Evolutionary conservation across 1,140 invertebrate genomes (phyloP), one percentile per base, ranked within the genome.

Genomic region (Drosophila tsacasi): DNA sequence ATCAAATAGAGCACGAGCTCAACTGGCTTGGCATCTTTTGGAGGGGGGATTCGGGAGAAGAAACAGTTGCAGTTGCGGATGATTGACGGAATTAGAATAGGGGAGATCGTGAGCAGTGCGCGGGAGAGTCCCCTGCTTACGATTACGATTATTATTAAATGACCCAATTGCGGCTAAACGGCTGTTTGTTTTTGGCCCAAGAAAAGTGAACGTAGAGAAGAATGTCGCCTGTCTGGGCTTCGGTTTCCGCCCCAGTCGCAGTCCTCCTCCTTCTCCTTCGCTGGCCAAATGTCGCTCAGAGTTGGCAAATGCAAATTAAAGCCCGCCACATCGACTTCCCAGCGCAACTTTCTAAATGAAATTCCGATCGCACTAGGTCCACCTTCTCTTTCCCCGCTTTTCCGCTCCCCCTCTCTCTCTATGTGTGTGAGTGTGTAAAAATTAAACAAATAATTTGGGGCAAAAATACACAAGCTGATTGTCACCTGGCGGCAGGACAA

Each of bases 61-160:
- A 73, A 50, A 65, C 84, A 75, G 85, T 90, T 90, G 85, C 85
- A 85, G 65, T 52, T 52, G 49, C 81, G 65, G 80, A 83, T 90
- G 85, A 90, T 90, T 90, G 85, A 90, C 85, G 63, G 85, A 91
- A 85, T 90, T 85, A 90, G 85, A 90, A 90, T 90, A 90, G 76
- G 85, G 76, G 82, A 82, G 81, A 85, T 89, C 81, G 84, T 89
- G 82, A 64, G 19, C 42, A 25, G 35, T 46, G 37, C 44, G 39
- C 52, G 32, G 40, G 21, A n/a, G 8, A n/a, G 32, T 37, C 55
- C 46, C 35, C 50, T 40, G 54, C 27, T 44, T 42, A 42, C 47
- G 39, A 30, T 66, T 55, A 57, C 55, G 62, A 61, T 66, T 76
- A 79, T 90, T 90, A 91, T 91, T 90, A 90, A 85, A 85, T 90